Percentiles rank a stretch among this genome's conserved stretches.
phyloP scores from a whole-genome alignment of 2,888 invertebrate genomes.

The Odontomyia ornata region DNA sequence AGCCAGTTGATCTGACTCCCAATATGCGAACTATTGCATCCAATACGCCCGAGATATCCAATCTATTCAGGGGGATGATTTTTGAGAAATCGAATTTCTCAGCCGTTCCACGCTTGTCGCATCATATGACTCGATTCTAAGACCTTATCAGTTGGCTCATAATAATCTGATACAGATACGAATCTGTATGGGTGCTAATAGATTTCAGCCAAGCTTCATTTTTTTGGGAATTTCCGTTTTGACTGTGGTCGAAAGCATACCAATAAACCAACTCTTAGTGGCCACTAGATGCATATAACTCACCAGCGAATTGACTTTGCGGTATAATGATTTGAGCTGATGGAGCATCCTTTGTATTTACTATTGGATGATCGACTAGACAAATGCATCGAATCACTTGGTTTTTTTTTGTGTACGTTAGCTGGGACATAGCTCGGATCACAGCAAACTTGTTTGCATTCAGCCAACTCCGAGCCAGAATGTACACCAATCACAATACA shows the following conservation, averaged over 20 bases:
- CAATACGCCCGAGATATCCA: too few species aligned
- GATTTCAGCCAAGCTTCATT: slow-evolving; percentile 91
- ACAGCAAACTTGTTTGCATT: slow-evolving; percentile 97
- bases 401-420: slow-evolving; percentile 78
- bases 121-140: slow-evolving; percentile 90
- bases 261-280: slow-evolving; percentile 76
- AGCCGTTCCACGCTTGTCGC: slow-evolving; percentile 96
- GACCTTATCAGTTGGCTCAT: slow-evolving; percentile 91
- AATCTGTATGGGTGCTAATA: slow-evolving; percentile 95
- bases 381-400: slow-evolving; percentile 98
- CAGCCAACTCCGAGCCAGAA: slow-evolving; percentile 91
- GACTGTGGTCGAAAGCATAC: slow-evolving; percentile 99
- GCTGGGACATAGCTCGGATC: slow-evolving; percentile 97
- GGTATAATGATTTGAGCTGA: slow-evolving; percentile 99
- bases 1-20: too few species aligned
- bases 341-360: slow-evolving; percentile 93
- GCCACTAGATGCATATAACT: slow-evolving; percentile 94
- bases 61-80: too few species aligned
- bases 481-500: slow-evolving; percentile 93
- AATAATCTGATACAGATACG: slow-evolving; percentile 85
- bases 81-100: slow-evolving; percentile 97
- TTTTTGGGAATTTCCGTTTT: slow-evolving; percentile 94
- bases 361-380: slow-evolving; percentile 95
- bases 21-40: too few species aligned
- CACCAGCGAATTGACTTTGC: slow-evolving; percentile 97